Evolutionary conservation across 2,888 invertebrate species (phyloP).

Genomic region (Bellardia bayeri): DNA sequence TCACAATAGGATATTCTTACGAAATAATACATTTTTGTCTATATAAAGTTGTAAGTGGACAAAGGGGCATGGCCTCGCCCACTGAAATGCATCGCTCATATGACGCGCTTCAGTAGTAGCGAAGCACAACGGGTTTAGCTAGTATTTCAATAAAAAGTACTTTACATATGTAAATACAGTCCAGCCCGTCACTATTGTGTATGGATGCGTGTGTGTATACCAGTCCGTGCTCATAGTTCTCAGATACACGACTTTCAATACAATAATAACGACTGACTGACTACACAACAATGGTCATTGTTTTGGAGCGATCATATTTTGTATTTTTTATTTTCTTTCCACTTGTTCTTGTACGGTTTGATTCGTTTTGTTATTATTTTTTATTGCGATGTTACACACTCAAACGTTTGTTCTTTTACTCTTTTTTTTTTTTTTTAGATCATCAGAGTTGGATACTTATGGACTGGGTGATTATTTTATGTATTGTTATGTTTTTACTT

Average conservation of each 20-base stretch:
- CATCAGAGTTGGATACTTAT: no score
- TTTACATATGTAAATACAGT: background rate
- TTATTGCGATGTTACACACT: background rate
- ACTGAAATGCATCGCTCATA: no score
- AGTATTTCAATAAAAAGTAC: background rate
- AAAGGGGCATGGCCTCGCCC: no score
- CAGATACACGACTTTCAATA: constrained; percentile 43
- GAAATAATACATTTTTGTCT: no score
- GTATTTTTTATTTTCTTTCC: constrained; percentile 23
- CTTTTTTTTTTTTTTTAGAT: background rate
- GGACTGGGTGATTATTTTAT: no score
- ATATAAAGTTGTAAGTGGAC: no score
- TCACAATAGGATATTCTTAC: no score
- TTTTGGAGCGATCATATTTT: constrained; percentile 41
- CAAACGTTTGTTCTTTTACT: constrained; percentile 9
- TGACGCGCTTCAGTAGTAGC: no score
- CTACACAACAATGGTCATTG: constrained; percentile 51
- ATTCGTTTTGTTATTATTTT: background rate
- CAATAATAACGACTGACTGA: constrained; percentile 4
- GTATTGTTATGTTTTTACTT: no score
- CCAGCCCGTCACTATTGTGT: constrained; percentile 2
- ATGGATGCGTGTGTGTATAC: background rate
- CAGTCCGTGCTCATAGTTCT: constrained; percentile 13
- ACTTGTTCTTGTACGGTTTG: constrained; percentile 30
- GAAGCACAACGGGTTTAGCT: no score